phyloP scores from a whole-genome alignment of 2,888 invertebrate species.

The Scaptomyza reducta region DNA sequence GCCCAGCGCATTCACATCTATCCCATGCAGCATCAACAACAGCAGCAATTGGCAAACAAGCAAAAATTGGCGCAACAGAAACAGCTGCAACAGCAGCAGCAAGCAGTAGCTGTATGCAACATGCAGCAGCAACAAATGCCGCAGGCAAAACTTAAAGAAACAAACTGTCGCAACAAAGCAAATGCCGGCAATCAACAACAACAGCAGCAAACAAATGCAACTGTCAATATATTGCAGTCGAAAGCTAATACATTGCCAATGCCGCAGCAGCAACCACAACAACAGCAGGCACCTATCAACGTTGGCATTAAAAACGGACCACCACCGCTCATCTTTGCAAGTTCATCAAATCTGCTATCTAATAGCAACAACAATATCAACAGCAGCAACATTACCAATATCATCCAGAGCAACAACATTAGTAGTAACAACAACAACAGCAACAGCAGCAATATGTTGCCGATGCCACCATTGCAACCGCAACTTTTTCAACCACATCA shows the following conservation, averaged over 20 bases:
- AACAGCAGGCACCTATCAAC: conserved; percentile 24
- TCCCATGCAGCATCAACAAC: conserved; percentile 82
- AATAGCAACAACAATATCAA: conserved; percentile 48
- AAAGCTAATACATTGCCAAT: conserved; percentile 55
- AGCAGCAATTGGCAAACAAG: conserved; percentile 44
- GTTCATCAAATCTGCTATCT: conserved; percentile 54
- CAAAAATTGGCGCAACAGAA: conserved; percentile 46
- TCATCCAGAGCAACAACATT: conserved; percentile 29
- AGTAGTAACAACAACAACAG: conserved; percentile 43
- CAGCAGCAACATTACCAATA: conserved; percentile 34
- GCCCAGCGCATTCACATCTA: conserved; percentile 82
- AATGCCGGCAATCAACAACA: conserved; percentile 22
- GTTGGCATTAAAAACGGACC: conserved; percentile 64
- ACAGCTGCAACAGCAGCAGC: conserved; percentile 45
- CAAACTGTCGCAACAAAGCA: conserved; percentile 37
- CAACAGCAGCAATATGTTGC: conserved; percentile 34
- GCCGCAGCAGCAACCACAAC: conserved; percentile 50
- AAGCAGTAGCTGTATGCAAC: conserved; percentile 43
- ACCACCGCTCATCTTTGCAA: conserved; percentile 73
- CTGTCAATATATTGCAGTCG: conserved; percentile 46
- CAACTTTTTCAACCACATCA: conserved; percentile 37
- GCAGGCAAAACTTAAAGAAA: conserved; percentile 44
- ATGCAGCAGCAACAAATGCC: conserved; percentile 36
- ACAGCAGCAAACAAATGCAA: conserved; percentile 31
- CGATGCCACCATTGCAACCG: conserved; percentile 28